Evolutionary conservation across 2,797 vertebrate genomes (phyloP), one percentile per base, ranked within the genome.

Genomic region (Chrysocyon brachyurus): DNA sequence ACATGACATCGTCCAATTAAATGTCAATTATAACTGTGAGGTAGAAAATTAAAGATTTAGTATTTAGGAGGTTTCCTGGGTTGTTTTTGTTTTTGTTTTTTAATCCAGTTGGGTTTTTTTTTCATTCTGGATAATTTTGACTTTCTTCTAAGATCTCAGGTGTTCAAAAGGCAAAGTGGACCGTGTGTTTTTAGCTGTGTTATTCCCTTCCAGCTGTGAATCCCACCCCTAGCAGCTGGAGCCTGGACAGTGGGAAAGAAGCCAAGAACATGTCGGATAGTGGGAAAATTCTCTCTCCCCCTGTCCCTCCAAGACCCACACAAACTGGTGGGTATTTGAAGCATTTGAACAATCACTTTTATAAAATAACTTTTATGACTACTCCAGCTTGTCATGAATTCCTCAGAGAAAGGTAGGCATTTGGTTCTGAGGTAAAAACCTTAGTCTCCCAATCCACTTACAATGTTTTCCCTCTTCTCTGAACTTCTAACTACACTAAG

Each of bases 181-280:
- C 52, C 40, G 3, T 94, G 92, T 95, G 87, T 96, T 89, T 94
- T 96, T 91, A 95, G 78, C 95, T 97, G 96, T 98, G 92, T 97
- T 73, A 97, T 98, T 99, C 97, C 98, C 97, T 99, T 98, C 98
- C 98, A 99, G 99, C 98, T 98, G 99, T 99, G 98, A 99, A 99
- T 94, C 98, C 99, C 97, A 99, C 99, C 17, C 99, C 99, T 81
- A 99, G 99, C 99, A 99, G 99, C 99, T 99, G 99, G 99, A 99
- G 99, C 99, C 99, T 99, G 98, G 99, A 99, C 98, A 99, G 99
- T 98, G 99, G 99, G 97, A 99, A 99, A 98, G 99, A 99, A 99
- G 99, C 99, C 97, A 99, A 98, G 97, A 99, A 97, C 96, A 95
- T 99, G 98, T 99, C 99, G 98, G 99, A 99, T 97, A 98, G 99